These are phyloP conservation scores for Paracentrotus lividus DNA, from an alignment of 53 echinoderm and acorn worm species.

Conservation along the genomic window DNA sequence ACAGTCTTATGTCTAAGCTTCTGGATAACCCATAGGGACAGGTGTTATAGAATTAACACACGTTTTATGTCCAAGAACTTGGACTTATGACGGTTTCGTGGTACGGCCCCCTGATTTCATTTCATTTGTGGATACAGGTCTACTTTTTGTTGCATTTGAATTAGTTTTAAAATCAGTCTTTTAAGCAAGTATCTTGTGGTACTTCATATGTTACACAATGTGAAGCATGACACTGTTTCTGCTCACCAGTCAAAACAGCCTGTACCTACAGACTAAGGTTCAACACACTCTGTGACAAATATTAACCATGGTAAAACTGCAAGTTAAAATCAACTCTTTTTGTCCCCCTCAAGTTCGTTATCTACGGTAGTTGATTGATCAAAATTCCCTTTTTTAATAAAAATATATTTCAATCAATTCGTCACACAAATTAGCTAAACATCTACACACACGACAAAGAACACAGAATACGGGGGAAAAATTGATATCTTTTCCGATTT, in stretches of 20 bases:
- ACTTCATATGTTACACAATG: background rate
- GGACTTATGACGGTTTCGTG: no score
- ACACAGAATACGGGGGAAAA: conserved; percentile 50
- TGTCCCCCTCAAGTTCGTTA: background rate
- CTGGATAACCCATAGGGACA: no score
- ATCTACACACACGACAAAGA: conserved; percentile 53
- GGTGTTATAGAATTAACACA: no score
- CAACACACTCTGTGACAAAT: conserved; percentile 28
- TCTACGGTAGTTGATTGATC: conserved; percentile 44
- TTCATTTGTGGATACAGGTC: conserved; percentile 5
- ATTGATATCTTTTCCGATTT: conserved; percentile 37
- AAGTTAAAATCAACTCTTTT: conserved; percentile 11
- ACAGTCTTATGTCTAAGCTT: no score
- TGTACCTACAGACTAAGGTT: conserved; percentile 43
- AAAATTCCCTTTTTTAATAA: background rate
- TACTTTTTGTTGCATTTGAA: no score
- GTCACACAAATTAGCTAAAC: conserved; percentile 60
- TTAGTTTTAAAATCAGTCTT: background rate
- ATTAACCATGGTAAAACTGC: conserved; percentile 14
- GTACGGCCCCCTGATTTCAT: no score
- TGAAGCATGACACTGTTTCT: background rate
- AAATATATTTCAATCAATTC: conserved; percentile 57
- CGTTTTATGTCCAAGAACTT: no score
- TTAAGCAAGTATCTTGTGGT: background rate
- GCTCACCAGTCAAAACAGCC: conserved; percentile 3